Conservation (phyloP, 2,888 invertebrate species). For the Zootermopsis nevadensis region DNA sequence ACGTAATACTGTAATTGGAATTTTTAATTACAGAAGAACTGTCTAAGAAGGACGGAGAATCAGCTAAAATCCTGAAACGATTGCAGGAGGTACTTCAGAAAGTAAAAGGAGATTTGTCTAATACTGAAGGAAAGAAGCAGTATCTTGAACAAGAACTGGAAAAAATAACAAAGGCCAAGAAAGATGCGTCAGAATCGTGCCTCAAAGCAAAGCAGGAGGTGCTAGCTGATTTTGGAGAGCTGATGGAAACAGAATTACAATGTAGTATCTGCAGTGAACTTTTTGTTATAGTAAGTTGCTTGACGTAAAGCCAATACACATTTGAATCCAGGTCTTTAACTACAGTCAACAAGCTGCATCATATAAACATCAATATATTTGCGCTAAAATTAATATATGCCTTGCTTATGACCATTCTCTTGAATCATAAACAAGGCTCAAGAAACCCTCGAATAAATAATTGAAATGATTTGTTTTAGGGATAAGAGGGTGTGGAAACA, state of each 20-base stretch:
- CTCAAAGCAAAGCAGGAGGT: constrained; percentile 53
- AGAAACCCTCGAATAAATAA: too few species aligned
- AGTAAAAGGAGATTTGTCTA: constrained; percentile 50
- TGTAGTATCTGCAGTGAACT: constrained; percentile 82
- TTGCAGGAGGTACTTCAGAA: constrained; percentile 47
- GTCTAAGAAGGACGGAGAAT: constrained; percentile 61
- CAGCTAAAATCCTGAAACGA: constrained; percentile 45
- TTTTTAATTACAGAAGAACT: constrained; percentile 43
- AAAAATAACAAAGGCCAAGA: constrained; percentile 52
- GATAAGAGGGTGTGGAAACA: too few species aligned
- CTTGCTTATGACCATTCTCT: too few species aligned
- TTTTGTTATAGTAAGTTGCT: constrained; percentile 68
- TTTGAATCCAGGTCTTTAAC: too few species aligned
- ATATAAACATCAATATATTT: too few species aligned
- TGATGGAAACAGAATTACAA: constrained; percentile 77
- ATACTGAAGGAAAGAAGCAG: constrained; percentile 55
- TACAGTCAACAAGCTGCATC: too few species aligned
- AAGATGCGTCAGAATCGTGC: constrained; percentile 13
- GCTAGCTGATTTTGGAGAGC: constrained; percentile 65
- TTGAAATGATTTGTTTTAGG: too few species aligned
- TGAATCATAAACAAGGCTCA: too few species aligned
- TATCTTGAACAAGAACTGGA: constrained; percentile 51
- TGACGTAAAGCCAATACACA: too few species aligned
- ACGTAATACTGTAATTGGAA: background rate
- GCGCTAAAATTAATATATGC: too few species aligned